Percentiles rank a stretch among this genome's conserved stretches.
Conservation (phyloP, 1,140 invertebrate genomes). For the Calosoma granatense region DNA sequence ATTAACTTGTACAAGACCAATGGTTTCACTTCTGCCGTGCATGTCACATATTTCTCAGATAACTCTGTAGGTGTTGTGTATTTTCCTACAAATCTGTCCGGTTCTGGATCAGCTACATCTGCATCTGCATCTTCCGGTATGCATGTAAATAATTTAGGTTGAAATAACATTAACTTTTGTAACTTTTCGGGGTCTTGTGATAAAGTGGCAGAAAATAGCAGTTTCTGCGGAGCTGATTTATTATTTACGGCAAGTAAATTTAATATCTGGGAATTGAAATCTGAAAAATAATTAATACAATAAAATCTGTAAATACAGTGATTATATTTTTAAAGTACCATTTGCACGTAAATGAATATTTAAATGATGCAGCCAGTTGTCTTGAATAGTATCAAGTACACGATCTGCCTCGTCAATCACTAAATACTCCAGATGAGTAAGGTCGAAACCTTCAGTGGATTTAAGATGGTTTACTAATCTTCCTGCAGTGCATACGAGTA, state of each 20-base stretch:
- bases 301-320: not conserved
- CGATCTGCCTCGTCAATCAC: conserved; percentile 95
- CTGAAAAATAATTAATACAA: not conserved
- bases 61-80: conserved; percentile 78
- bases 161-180: conserved; percentile 74
- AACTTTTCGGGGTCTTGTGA: conserved; percentile 94
- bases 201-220: conserved; percentile 91
- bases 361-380: conserved; percentile 75
- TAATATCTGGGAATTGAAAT: not conserved
- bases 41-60: conserved; percentile 62
- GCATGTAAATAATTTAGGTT: conserved; percentile 84
- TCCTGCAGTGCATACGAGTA: conserved; percentile 89
- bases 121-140: conserved; percentile 36
- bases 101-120: conserved; percentile 27
- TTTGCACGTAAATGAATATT: conserved; percentile 43
- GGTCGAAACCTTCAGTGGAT: conserved; percentile 74
- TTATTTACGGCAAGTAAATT: not conserved
- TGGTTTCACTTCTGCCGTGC: conserved; percentile 65
- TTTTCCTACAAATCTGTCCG: conserved; percentile 54
- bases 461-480: conserved; percentile 86
- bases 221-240: conserved; percentile 65
- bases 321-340: conserved; percentile 8
- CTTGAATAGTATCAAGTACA: conserved; percentile 81
- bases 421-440: conserved; percentile 70
- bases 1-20: conserved; percentile 68